phyloP scores from a whole-genome alignment of 2,888 invertebrate genomes.

The Erebia palarica region DNA sequence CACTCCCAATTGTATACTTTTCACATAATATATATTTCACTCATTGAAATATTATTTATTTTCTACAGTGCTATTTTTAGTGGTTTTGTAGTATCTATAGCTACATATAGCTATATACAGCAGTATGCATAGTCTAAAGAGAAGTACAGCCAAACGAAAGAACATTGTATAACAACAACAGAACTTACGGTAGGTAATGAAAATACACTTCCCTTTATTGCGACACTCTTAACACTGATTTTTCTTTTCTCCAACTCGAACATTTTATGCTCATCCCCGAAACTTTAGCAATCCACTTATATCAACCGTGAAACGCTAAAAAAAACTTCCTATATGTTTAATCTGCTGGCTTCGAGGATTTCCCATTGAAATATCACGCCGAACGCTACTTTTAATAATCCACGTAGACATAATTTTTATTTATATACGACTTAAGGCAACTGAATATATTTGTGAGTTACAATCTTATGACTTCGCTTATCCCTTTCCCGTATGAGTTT shows the following conservation, averaged over 20 bases:
- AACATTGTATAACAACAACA: constrained; percentile 45
- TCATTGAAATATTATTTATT: background rate
- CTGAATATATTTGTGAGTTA: constrained; percentile 45
- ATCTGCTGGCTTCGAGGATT: constrained; percentile 77
- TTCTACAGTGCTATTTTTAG: background rate
- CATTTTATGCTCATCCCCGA: constrained; percentile 78
- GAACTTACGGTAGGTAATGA: constrained; percentile 64
- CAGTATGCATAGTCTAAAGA: background rate
- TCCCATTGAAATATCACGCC: constrained; percentile 75
- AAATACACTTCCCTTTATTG: constrained; percentile 71
- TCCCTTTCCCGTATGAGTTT: constrained; percentile 40
- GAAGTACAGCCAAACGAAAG: background rate
- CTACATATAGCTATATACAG: background rate
- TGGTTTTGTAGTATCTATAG: background rate
- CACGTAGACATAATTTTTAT: constrained; percentile 60
- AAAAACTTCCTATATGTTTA: constrained; percentile 76
- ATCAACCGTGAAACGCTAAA: constrained; percentile 79
- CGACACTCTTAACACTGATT: constrained; percentile 73
- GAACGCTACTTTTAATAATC: constrained; percentile 75
- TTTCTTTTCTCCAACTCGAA: constrained; percentile 66
- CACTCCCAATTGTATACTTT: background rate
- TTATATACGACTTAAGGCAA: constrained; percentile 53
- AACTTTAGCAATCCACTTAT: constrained; percentile 83
- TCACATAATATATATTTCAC: no score
- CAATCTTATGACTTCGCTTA: constrained; percentile 41